phyloP scores from a whole-genome alignment of 2,113 vertebrate genomes.

The Ctenomys sociabilis region DNA sequence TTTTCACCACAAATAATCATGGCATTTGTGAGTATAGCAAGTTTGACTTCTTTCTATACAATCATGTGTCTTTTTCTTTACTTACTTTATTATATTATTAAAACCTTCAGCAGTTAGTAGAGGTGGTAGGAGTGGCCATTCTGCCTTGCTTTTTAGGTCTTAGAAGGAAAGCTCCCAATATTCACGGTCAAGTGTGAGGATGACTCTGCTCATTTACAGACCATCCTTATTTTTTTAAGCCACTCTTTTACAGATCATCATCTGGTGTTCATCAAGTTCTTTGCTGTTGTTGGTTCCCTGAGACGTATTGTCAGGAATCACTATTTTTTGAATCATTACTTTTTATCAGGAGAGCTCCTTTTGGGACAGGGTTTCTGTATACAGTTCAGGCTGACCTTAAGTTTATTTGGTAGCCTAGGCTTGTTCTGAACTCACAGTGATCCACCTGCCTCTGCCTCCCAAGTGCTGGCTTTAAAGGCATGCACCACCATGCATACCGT shows the following conservation, averaged over 20 bases:
- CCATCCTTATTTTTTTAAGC: too few species aligned
- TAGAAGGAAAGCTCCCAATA: background rate
- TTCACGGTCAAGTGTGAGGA: background rate
- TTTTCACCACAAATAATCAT: background rate
- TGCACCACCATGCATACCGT: too few species aligned
- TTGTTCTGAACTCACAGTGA: too few species aligned
- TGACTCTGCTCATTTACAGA: too few species aligned
- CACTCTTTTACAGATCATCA: background rate
- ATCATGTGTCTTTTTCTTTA: background rate
- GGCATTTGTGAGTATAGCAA: background rate
- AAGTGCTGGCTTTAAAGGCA: too few species aligned
- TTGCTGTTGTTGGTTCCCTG: background rate
- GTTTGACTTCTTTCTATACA: background rate
- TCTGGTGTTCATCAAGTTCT: background rate
- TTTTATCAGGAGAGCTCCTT: too few species aligned
- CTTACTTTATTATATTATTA: background rate
- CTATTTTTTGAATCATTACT: too few species aligned
- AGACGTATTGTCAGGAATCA: background rate
- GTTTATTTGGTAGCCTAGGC: too few species aligned
- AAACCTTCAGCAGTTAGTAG: background rate
- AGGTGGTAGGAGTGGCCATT: background rate
- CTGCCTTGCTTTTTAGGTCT: background rate
- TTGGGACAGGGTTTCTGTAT: too few species aligned
- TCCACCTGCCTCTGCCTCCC: too few species aligned
- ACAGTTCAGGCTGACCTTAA: too few species aligned